phyloP scores from a whole-genome alignment of 2,797 vertebrate genomes.

The Oreonectes daqikongensis region DNA sequence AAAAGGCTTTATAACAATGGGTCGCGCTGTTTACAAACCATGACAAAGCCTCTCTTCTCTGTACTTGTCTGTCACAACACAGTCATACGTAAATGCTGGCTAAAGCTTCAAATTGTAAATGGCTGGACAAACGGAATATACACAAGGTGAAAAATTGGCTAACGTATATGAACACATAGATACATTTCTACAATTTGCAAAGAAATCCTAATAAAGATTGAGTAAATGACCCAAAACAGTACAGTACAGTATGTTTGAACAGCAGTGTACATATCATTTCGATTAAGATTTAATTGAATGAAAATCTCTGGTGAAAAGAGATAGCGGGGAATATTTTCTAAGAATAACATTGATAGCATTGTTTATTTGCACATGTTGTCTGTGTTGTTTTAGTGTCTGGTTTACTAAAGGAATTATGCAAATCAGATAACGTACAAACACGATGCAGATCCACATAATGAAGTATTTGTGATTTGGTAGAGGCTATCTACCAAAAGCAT shows the following conservation, averaged over 20 bases:
- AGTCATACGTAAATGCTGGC: conserved; percentile 1
- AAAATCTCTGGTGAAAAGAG: background rate
- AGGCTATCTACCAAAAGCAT: background rate
- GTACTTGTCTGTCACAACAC: conserved; percentile 4
- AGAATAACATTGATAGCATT: background rate
- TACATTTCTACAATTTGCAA: too few species aligned
- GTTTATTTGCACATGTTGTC: background rate
- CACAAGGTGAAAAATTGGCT: too few species aligned
- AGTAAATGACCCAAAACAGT: background rate
- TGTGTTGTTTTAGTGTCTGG: background rate
- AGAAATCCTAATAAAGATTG: too few species aligned
- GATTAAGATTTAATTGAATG: background rate
- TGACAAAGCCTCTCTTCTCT: conserved; percentile 20
- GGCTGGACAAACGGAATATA: conserved; percentile 1
- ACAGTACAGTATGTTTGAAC: background rate
- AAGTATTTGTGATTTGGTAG: background rate
- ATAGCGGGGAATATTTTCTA: background rate
- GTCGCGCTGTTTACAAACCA: conserved; percentile 38
- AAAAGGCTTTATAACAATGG: conserved; percentile 36
- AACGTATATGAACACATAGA: too few species aligned
- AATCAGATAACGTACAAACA: background rate
- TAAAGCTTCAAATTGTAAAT: conserved; percentile 15
- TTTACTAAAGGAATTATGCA: conserved; percentile 8
- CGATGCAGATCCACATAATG: background rate
- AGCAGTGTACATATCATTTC: too few species aligned